Evolutionary conservation across 2,888 invertebrate genomes (phyloP), one percentile per base, ranked within the genome.

Genomic region (Graphium colonna): DNA sequence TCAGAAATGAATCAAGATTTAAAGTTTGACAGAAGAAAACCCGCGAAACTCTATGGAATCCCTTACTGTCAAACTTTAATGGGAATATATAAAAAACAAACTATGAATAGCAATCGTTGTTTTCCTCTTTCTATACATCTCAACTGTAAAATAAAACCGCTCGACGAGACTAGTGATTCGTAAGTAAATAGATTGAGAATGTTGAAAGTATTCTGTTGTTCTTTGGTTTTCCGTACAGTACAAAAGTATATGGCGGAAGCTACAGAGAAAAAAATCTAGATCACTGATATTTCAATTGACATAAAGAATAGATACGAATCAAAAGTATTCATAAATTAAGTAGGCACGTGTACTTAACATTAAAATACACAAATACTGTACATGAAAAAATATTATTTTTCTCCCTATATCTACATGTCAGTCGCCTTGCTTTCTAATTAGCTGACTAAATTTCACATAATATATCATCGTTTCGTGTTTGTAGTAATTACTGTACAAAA

Each of bases 201-300:
- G 55, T 56, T 21, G 38, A 48, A 59, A 59, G 55, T 59, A 60
- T 61, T 55, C 62, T 59, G 63, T 75, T 49, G 53, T 43, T 53
- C 75, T 76, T 76, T 77, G 75, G 76, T 75, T 72, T 69, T 62
- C 69, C 66, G 66, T 67, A 65, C 62, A 64, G 61, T 60, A 60
- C 58, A 53, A 41, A 51, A 51, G 53, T 12, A n/a, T 60, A 64
- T 62, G 62, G 63, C 61, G 42, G 63, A 60, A 56, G 52, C 50
- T 42, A 47, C 40, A 48, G 48, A 53, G 52, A 52, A 57, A 50
- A 50, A 15, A 17, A n/a, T n/a, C n/a, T n/a, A n/a, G n/a, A n/a
- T n/a, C n/a, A n/a, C n/a, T n/a, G n/a, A n/a, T n/a, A 49, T 46
- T 36, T 3, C 38, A 26, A 48, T 17, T n/a, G 12, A 13, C n/a